Conservation (phyloP, 53 echinoderm and acorn worm genomes). For the Echinarachnius parma region DNA sequence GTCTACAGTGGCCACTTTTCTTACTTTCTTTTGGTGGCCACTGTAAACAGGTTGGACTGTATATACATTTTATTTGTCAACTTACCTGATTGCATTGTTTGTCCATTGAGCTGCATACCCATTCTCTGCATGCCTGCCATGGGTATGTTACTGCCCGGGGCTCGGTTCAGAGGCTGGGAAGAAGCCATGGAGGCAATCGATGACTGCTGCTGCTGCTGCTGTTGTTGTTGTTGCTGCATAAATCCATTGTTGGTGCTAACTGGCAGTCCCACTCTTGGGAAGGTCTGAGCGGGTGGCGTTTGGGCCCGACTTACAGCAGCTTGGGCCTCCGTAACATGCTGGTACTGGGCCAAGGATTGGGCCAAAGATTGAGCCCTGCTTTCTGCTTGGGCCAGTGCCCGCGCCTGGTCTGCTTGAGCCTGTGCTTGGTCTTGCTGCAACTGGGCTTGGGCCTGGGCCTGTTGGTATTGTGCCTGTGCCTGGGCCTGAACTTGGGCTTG, state of each 20-base stretch:
- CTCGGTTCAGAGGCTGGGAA: too few species aligned
- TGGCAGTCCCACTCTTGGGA: too few species aligned
- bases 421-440: conserved; percentile 5
- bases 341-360: conserved; percentile 1
- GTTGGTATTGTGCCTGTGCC: background rate
- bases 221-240: background rate
- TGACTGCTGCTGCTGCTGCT: background rate
- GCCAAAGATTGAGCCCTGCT: background rate
- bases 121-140: background rate
- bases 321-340: background rate
- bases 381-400: conserved; percentile 4
- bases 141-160: too few species aligned
- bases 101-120: too few species aligned
- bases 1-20: too few species aligned
- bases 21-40: too few species aligned
- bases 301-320: conserved; percentile 4
- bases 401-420: conserved; percentile 3
- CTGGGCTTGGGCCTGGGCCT: conserved; percentile 13
- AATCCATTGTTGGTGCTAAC: too few species aligned
- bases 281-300: background rate
- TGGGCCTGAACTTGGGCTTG: background rate
- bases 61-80: too few species aligned
- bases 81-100: too few species aligned
- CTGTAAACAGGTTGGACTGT: too few species aligned
- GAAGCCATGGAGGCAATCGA: too few species aligned